Conservation (phyloP, 2,113 vertebrate species). For the Grus americana region DNA sequence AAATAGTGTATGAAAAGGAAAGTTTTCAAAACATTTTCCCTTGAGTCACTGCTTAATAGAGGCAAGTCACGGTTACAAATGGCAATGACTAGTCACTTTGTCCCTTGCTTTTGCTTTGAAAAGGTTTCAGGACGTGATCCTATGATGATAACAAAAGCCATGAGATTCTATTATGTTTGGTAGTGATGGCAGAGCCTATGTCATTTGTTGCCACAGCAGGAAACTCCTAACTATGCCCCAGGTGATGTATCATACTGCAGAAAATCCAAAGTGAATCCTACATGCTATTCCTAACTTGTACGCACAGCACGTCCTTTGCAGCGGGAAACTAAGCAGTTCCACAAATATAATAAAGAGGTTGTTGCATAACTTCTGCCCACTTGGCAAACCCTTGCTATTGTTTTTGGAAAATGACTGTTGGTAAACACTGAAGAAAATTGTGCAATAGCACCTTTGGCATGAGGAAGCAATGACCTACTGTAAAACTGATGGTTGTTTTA, state of each 20-base stretch:
- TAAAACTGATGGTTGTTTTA: not conserved
- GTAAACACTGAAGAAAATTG: not conserved
- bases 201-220: not conserved
- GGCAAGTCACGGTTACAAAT: not conserved
- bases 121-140: not conserved
- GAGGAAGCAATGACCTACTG: not conserved
- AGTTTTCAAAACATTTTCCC: not conserved
- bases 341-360: not conserved
- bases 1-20: not conserved
- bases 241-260: not conserved
- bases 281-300: not conserved
- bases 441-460: not conserved
- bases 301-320: not conserved
- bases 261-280: not conserved
- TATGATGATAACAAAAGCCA: not conserved
- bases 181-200: not conserved
- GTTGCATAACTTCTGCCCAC: not conserved
- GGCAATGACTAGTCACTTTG: not conserved
- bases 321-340: not conserved
- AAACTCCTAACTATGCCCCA: not conserved
- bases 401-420: not conserved
- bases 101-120: not conserved
- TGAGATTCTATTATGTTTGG: not conserved
- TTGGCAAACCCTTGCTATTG: not conserved
- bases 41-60: not conserved